Percentiles rank a stretch among this genome's conserved stretches.
Conservation (phyloP, 53 echinoderm and acorn worm genomes). For the Echinometra lucunter region DNA sequence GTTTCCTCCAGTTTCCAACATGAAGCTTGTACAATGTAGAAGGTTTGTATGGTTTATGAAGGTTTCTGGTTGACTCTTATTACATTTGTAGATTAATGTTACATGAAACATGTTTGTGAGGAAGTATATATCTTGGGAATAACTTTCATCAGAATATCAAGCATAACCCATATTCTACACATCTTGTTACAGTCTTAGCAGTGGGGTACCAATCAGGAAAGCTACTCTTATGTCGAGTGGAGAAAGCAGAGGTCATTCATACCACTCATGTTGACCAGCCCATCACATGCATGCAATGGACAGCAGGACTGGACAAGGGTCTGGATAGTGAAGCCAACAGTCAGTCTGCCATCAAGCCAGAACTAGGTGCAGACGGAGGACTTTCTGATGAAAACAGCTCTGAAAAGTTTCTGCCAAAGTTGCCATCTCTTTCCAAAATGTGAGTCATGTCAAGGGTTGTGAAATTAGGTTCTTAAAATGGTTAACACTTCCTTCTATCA, state of each 20-base stretch:
- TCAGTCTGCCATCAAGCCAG: not conserved
- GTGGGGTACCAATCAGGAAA: conserved; percentile 88
- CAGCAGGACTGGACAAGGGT: conserved; percentile 60
- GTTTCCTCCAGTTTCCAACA: too few relatives aligned
- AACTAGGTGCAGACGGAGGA: not conserved
- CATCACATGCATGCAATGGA: conserved; percentile 91
- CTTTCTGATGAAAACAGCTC: conserved; percentile 78
- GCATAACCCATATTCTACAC: not conserved
- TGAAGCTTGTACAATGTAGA: too few relatives aligned
- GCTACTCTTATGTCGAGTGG: conserved; percentile 88
- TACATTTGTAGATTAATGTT: too few relatives aligned
- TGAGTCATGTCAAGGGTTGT: conserved; percentile 52
- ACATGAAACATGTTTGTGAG: too few relatives aligned
- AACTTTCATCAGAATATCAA: not conserved
- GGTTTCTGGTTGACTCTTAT: too few relatives aligned
- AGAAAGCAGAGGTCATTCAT: conserved; percentile 92
- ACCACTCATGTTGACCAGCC: conserved; percentile 65
- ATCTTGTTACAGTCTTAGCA: conserved; percentile 78
- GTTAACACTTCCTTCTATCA: too few relatives aligned
- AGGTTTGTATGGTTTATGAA: too few relatives aligned
- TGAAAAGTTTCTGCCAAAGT: conserved; percentile 82
- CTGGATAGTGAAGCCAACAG: not conserved
- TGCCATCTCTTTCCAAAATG: conserved; percentile 91
- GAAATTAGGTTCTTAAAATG: not conserved
- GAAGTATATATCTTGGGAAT: not conserved